Base-by-base conservation (phyloP, 2,113 vertebrate genomes). In the Hassar affinis region DNA sequence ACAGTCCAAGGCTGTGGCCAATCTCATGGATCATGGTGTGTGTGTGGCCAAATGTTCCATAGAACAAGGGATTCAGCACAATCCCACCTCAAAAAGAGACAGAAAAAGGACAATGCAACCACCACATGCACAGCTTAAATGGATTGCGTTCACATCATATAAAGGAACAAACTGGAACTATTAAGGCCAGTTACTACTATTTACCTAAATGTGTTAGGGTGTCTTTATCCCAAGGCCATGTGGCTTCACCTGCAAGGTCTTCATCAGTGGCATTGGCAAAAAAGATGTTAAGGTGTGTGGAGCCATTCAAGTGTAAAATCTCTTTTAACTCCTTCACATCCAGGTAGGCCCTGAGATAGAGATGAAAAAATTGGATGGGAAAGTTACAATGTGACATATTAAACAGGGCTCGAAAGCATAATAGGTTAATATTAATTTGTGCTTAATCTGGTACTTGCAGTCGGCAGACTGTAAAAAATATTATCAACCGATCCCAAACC, bases 221-320 rank as follows among this genome's bases (percentile, higher is more conserved):
- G 86, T 99, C 97, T 90, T 99, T 99, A 93, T 99, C 97, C 98
- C 98, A 99, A 2, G 98, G 98, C 96, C 97, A 99, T 87, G 97
- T 99, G 86, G 97, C 97, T 85, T 97, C 96, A 86, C 98, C 98
- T 38, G 97, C 97, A 91, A 99, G 92, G 86, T 98, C 97, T 92
- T 98, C 97, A 91, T 99, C 97, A 0, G 97, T 98, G 30, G 97
- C 98, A 89, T 98, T 99, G 91, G 97, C 97, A 93, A 99, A 99
- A 92, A 99, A 99, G 92, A 99, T 96, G 85, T 99, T 99, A 91
- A 99, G 96, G 90, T 99, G 97, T 84, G 97, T 96, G 5, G 96
- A 97, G 90, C 97, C 97, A 84, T 98, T 95, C 93, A 99, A 90
- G 76, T 93, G 94, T 87, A 99, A 94, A 89, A 95, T 93, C 86